Percentiles rank a stretch among this genome's conserved stretches.
Evolutionary conservation across 2,797 vertebrate species (phyloP).

Genomic region (Sternotherus odoratus): DNA sequence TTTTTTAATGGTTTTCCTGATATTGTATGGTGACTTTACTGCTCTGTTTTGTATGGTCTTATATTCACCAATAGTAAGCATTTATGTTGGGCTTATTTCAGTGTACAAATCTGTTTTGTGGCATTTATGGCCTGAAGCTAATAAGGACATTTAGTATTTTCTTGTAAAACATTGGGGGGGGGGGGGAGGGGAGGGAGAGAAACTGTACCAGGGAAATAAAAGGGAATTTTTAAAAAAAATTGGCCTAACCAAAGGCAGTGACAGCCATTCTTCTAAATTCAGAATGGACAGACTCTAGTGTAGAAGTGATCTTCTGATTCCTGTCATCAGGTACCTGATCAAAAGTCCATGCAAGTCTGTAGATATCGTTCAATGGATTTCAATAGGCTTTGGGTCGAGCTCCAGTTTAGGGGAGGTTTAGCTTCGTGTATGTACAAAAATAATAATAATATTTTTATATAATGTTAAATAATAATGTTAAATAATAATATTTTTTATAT

Average conservation of each 20-base stretch:
- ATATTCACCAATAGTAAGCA: slow-evolving; percentile 77
- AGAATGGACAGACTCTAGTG: background rate
- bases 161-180: slow-evolving; percentile 78
- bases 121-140: slow-evolving; percentile 83
- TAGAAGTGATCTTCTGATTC: slow-evolving; percentile 5
- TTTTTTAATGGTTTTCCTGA: slow-evolving; percentile 85
- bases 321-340: background rate
- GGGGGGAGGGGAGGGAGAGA: slow-evolving; percentile 65
- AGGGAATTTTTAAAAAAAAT: slow-evolving; percentile 73
- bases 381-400: background rate
- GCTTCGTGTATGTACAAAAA: background rate
- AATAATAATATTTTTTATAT: too few relatives aligned
- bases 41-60: slow-evolving; percentile 77
- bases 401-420: background rate
- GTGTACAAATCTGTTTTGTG: slow-evolving; percentile 83
- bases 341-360: background rate
- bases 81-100: slow-evolving; percentile 82
- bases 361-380: background rate
- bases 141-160: slow-evolving; percentile 80
- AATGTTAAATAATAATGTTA: too few relatives aligned
- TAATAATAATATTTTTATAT: background rate
- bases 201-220: slow-evolving; percentile 74
- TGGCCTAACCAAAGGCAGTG: slow-evolving; percentile 48
- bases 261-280: slow-evolving; percentile 26
- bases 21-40: slow-evolving; percentile 86